Percentiles rank a stretch among this genome's conserved stretches.
phyloP scores from a whole-genome alignment of 1,140 invertebrate species.

The Drosophila nigrodunni region DNA sequence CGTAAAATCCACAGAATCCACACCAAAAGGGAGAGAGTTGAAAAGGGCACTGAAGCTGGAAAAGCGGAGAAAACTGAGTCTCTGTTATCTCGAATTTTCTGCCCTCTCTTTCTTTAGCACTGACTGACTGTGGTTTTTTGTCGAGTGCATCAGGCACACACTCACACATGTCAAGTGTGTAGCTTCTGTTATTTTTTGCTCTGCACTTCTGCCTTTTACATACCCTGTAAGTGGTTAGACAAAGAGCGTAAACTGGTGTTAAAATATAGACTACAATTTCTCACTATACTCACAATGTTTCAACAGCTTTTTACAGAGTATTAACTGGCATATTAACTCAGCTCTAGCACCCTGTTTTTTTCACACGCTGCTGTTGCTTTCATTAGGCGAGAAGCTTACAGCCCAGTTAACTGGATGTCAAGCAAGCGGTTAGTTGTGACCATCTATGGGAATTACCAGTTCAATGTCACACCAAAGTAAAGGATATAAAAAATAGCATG shows the following conservation, averaged over 20 bases:
- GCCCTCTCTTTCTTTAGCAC: background rate
- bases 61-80: background rate
- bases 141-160: conserved; percentile 18
- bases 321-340: background rate
- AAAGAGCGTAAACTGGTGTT: too few relatives aligned
- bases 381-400: conserved; percentile 35
- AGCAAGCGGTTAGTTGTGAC: conserved; percentile 49
- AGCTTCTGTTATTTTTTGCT: conserved; percentile 42
- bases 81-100: conserved; percentile 9
- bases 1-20: conserved; percentile 72
- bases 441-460: conserved; percentile 25
- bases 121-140: conserved; percentile 25
- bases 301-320: background rate
- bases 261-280: background rate
- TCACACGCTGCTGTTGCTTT: conserved; percentile 31
- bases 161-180: conserved; percentile 42
- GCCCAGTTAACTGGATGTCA: conserved; percentile 59
- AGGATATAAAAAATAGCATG: background rate
- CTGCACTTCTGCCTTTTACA: conserved; percentile 8
- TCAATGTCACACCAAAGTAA: conserved; percentile 7
- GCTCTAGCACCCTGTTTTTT: background rate
- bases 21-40: background rate
- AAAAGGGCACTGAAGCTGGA: too few relatives aligned
- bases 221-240: conserved; percentile 6
- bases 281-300: background rate